These are phyloP conservation scores for Paradoxurus hermaphroditus DNA, from an alignment of 2,113 vertebrate species.

Conservation along the genomic window DNA sequence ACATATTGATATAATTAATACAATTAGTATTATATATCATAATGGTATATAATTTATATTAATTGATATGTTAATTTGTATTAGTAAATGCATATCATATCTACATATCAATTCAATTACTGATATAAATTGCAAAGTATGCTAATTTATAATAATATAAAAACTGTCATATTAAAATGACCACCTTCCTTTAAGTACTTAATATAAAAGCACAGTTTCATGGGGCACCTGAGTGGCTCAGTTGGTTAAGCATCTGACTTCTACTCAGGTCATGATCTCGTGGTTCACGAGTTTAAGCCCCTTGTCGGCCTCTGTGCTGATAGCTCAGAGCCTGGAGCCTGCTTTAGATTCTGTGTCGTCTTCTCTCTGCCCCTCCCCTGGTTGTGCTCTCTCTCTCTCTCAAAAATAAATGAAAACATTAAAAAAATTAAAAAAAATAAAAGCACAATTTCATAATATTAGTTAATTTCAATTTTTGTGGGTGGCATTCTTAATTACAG, in stretches of 20 bases:
- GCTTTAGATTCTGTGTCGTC: too few species aligned
- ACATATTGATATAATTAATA: not conserved
- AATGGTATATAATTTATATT: not conserved
- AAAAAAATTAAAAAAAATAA: too few species aligned
- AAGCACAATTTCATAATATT: conserved; percentile 73
- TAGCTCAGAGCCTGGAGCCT: too few species aligned
- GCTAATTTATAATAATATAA: not conserved
- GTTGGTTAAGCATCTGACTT: too few species aligned
- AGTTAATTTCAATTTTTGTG: conserved; percentile 70
- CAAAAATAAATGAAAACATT: too few species aligned
- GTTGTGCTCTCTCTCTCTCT: too few species aligned
- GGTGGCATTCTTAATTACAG: conserved; percentile 67
- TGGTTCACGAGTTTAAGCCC: too few species aligned
- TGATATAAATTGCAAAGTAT: not conserved
- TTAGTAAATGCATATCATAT: not conserved
- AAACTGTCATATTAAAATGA: not conserved
- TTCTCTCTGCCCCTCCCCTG: too few species aligned
- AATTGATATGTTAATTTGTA: not conserved
- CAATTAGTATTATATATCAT: not conserved
- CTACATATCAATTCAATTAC: not conserved
- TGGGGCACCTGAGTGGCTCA: too few species aligned
- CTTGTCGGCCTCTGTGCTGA: too few species aligned
- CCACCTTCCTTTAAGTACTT: conserved; percentile 43
- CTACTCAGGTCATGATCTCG: too few species aligned
- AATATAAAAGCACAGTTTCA: conserved; percentile 69